Evolutionary conservation across 2,888 invertebrate genomes (phyloP).

Genomic region (Cosmorhoe ocellata): DNA sequence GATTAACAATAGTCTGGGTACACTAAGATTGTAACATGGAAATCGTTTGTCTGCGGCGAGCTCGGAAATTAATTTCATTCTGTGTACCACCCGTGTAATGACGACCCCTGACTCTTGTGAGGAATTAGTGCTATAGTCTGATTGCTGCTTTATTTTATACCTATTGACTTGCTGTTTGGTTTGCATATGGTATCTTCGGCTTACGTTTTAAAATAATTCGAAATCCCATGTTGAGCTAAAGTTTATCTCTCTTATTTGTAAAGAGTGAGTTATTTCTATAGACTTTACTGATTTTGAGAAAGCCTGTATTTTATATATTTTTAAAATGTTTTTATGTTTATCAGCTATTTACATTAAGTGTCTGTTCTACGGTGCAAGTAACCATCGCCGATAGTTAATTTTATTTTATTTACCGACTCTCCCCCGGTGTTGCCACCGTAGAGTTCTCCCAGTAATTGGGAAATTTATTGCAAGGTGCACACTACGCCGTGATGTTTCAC

Average conservation of each 20-base stretch:
- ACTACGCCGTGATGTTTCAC: conserved; percentile 77
- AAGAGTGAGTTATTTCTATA: no score
- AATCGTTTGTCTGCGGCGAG: conserved; percentile 65
- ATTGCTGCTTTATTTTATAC: conserved; percentile 11
- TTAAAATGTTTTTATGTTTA: no score
- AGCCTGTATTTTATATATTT: no score
- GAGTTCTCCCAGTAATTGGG: conserved; percentile 76
- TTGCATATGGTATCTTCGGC: no score
- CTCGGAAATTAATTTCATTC: conserved; percentile 70
- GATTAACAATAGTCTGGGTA: conserved; percentile 52
- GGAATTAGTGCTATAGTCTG: conserved; percentile 15
- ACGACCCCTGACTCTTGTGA: conserved; percentile 36
- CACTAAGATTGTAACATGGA: conserved; percentile 53
- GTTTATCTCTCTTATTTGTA: no score
- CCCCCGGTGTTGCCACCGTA: conserved; percentile 61
- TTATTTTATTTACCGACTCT: conserved; percentile 63
- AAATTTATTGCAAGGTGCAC: conserved; percentile 81
- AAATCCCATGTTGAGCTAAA: no score
- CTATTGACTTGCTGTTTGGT: not conserved
- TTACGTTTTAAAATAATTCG: no score
- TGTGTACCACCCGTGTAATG: conserved; percentile 58
- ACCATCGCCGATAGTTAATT: conserved; percentile 61
- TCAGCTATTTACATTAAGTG: conserved; percentile 3
- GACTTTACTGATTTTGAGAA: no score
- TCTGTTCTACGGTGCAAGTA: conserved; percentile 34